These are phyloP conservation scores for Hippocampus zosterae DNA, from an alignment of 2,113 vertebrate genomes.

Conservation along the genomic window DNA sequence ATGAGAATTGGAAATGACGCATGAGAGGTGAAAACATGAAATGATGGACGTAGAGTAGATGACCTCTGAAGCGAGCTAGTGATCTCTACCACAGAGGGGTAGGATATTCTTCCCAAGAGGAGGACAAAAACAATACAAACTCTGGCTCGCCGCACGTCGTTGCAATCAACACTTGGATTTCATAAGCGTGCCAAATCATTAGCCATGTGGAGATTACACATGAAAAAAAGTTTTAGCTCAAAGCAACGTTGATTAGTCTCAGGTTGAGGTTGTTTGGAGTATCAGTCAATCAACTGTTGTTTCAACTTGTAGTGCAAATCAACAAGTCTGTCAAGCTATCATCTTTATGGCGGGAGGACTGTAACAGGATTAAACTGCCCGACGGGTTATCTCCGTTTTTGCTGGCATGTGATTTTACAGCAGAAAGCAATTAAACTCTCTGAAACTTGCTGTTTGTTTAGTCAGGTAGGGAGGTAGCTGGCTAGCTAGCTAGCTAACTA, in stretches of 20 bases:
- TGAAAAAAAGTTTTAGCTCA: not conserved
- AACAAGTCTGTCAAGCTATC: not conserved
- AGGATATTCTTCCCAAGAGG: slow-evolving; percentile 61
- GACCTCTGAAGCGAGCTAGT: slow-evolving; percentile 46
- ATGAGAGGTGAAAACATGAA: slow-evolving; percentile 6
- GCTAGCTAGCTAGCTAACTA: too few species aligned
- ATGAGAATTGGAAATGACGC: not conserved
- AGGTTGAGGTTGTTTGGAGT: not conserved
- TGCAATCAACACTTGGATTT: slow-evolving; percentile 46
- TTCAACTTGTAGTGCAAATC: not conserved
- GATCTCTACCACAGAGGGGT: slow-evolving; percentile 56
- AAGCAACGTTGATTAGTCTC: not conserved
- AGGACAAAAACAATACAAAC: slow-evolving; percentile 34
- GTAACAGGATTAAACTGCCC: not conserved
- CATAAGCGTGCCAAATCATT: slow-evolving; percentile 9
- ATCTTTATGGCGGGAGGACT: not conserved
- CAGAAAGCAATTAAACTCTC: not conserved
- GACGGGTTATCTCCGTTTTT: not conserved
- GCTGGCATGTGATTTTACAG: not conserved
- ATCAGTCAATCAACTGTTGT: not conserved
- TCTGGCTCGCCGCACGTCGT: slow-evolving; percentile 32
- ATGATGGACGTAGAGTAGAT: slow-evolving; percentile 44
- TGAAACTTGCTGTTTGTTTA: too few species aligned
- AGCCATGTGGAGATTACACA: slow-evolving; percentile 18
- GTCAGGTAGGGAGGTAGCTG: too few species aligned